Conservation (phyloP, 2,888 invertebrate genomes). For the Pristionchus arcanus region DNA sequence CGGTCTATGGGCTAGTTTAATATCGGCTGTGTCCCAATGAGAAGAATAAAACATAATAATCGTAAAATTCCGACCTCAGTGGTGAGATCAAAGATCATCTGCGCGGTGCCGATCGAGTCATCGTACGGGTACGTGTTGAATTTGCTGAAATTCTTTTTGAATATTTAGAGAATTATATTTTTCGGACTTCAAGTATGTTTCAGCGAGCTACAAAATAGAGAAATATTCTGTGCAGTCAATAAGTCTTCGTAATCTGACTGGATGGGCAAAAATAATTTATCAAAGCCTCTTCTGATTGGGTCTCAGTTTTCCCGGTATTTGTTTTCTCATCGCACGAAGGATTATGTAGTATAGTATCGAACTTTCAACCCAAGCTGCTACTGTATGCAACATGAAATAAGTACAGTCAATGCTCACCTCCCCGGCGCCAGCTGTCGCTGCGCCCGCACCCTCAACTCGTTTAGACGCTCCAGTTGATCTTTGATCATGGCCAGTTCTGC, state of each 20-base stretch:
- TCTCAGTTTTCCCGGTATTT: too few relatives aligned
- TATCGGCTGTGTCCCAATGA: too few relatives aligned
- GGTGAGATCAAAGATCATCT: conserved; percentile 45
- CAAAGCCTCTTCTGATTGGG: too few relatives aligned
- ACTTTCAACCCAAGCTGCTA: too few relatives aligned
- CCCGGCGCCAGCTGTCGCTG: conserved; percentile 22
- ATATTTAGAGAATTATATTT: background rate
- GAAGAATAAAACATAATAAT: too few relatives aligned
- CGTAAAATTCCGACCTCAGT: too few relatives aligned
- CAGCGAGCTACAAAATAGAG: background rate
- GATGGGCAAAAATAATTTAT: too few relatives aligned
- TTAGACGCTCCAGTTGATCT: background rate
- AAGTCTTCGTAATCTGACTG: background rate
- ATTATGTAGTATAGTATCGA: too few relatives aligned
- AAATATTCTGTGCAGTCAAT: too few relatives aligned
- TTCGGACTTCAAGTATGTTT: background rate
- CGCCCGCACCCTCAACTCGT: conserved; percentile 14
- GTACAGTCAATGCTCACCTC: background rate
- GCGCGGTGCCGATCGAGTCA: background rate
- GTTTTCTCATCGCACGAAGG: too few relatives aligned
- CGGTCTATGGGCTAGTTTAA: too few relatives aligned
- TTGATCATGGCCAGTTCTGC: conserved; percentile 10
- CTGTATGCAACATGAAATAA: too few relatives aligned
- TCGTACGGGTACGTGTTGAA: background rate
- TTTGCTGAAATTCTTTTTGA: background rate